Conservation (phyloP, 2,888 invertebrate species). For the Mactromeris polynyma region DNA sequence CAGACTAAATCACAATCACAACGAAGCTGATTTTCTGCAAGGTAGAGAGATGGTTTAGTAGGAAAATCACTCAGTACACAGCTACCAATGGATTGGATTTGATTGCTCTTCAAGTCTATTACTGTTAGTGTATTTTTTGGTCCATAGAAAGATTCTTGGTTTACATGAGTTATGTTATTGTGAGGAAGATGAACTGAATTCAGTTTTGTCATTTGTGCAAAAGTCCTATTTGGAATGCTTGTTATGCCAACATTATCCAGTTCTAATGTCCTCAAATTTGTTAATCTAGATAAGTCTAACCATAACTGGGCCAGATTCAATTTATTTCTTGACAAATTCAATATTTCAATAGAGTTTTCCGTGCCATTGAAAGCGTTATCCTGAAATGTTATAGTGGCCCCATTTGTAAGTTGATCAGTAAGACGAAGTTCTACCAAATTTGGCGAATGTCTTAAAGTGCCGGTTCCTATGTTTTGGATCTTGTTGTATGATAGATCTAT, state of each 20-base stretch:
- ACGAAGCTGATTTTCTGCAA: conserved; percentile 93
- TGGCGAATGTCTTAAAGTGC: conserved; percentile 64
- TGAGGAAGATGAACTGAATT: conserved; percentile 71
- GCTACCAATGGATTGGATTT: conserved; percentile 69
- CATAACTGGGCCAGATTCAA: conserved; percentile 66
- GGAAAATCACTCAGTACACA: conserved; percentile 78
- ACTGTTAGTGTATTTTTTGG: conserved; percentile 71
- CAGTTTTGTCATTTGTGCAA: conserved; percentile 73
- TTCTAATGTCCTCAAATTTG: conserved; percentile 62
- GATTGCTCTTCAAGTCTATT: conserved; percentile 73
- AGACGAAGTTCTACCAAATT: conserved; percentile 80
- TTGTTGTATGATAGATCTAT: conserved; percentile 70
- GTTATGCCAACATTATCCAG: conserved; percentile 63
- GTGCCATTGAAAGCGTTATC: conserved; percentile 76
- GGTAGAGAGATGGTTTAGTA: conserved; percentile 86
- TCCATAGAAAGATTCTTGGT: conserved; percentile 77
- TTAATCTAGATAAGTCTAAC: conserved; percentile 54
- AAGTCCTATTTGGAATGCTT: conserved; percentile 76
- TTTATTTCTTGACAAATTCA: conserved; percentile 82
- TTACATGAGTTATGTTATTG: conserved; percentile 72
- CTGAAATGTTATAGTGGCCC: conserved; percentile 30
- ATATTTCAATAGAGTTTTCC: conserved; percentile 84
- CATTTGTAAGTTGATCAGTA: conserved; percentile 51
- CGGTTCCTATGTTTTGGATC: conserved; percentile 49
- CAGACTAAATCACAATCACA: conserved; percentile 94